phyloP scores from a whole-genome alignment of 1,140 invertebrate species.

The Sarcophaga bullata region DNA sequence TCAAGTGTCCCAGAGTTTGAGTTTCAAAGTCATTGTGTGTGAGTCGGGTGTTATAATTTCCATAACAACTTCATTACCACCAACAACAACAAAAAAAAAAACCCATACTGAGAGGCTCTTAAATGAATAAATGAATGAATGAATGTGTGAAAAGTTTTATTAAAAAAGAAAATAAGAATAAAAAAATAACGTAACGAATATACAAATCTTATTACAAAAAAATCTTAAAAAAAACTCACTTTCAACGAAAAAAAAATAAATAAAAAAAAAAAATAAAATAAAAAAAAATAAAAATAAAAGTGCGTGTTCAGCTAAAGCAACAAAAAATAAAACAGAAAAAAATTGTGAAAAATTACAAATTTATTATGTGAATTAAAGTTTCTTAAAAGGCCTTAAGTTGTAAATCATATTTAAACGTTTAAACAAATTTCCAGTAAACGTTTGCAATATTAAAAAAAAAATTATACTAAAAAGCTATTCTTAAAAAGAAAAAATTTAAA shows the following conservation, averaged over 20 bases:
- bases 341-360: neutral
- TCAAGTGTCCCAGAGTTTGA: slow-evolving; percentile 28
- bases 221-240: no score
- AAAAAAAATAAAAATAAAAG: neutral
- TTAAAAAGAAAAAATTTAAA: slow-evolving; percentile 8
- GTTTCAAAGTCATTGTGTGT: neutral
- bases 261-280: slow-evolving; percentile 40
- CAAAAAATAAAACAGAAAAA: slow-evolving; percentile 17
- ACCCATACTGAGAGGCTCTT: neutral
- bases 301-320: slow-evolving; percentile 22
- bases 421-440: no score
- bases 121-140: no score
- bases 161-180: no score
- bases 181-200: no score
- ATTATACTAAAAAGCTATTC: neutral
- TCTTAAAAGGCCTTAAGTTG: neutral
- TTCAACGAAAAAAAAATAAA: slow-evolving; percentile 26
- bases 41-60: slow-evolving; percentile 32
- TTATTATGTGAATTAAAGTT: slow-evolving; percentile 6
- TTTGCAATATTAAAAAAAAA: neutral
- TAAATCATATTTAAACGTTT: neutral
- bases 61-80: slow-evolving; percentile 33
- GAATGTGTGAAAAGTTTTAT: no score
- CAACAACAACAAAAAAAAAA: neutral
- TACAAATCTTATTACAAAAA: no score